Conservation (phyloP, 2,797 vertebrate species). For the Florisuga fusca region DNA sequence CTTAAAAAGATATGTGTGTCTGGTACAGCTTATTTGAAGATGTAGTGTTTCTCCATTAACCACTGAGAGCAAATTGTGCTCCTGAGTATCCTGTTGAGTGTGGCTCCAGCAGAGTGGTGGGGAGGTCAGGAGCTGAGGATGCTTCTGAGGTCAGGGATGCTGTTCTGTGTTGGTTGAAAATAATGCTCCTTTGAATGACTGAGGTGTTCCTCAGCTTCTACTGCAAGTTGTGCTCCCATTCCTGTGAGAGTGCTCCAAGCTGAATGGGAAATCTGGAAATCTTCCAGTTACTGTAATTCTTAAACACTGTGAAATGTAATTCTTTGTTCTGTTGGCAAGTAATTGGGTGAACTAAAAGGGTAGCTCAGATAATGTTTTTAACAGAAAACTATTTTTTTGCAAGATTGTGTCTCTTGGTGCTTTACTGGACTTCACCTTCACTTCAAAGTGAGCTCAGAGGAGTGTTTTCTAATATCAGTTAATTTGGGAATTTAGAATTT, state of each 20-base stretch:
- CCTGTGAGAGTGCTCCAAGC: background rate
- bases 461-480: background rate
- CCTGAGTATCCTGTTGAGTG: background rate
- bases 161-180: background rate
- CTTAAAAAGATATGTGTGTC: background rate
- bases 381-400: background rate
- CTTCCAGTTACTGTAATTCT: background rate
- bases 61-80: background rate
- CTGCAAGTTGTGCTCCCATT: background rate
- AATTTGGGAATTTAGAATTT: background rate
- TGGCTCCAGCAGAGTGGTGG: background rate
- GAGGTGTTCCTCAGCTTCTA: background rate
- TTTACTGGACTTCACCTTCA: background rate
- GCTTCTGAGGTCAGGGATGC: background rate
- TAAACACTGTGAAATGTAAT: background rate
- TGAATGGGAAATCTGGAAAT: slow-evolving; percentile 15
- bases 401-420: background rate
- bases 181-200: background rate
- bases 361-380: background rate
- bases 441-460: background rate
- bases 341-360: background rate
- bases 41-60: background rate
- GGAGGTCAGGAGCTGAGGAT: background rate
- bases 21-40: background rate
- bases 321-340: slow-evolving; percentile 29